Conservation (phyloP, 2,888 invertebrate species). For the Dichetophora obliterata region DNA sequence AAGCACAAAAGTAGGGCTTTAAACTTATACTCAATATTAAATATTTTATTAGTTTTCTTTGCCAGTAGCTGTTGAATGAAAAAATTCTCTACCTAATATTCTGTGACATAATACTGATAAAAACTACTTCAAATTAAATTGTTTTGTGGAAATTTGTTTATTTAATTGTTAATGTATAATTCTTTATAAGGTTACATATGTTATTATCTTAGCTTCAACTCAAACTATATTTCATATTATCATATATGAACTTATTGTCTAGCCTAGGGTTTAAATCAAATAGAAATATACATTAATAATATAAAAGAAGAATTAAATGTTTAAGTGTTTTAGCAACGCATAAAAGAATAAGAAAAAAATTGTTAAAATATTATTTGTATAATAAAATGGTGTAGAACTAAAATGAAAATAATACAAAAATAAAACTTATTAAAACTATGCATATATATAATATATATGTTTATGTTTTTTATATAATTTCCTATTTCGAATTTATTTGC, state of each 20-base stretch:
- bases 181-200: not conserved
- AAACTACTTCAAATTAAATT: not conserved
- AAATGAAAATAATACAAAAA: not conserved
- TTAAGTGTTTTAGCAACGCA: not conserved
- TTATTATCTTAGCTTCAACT: too few relatives aligned
- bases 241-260: constrained; percentile 21
- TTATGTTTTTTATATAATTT: constrained; percentile 6
- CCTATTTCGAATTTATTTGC: constrained; percentile 9
- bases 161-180: not conserved
- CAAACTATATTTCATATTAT: not conserved
- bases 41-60: not conserved
- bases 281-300: not conserved
- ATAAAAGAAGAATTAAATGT: not conserved
- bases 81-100: too few relatives aligned
- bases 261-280: not conserved
- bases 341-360: constrained; percentile 2
- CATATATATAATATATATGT: not conserved
- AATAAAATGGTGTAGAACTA: not conserved
- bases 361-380: not conserved
- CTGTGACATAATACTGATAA: too few relatives aligned
- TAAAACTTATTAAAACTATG: constrained; percentile 1
- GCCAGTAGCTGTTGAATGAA: too few relatives aligned
- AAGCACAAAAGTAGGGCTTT: not conserved
- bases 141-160: not conserved
- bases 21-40: not conserved